A percentile compares a stretch with the other conserved stretches of the same genome.
Conservation (phyloP, 2,113 vertebrate species). For the Chinchilla lanigera region DNA sequence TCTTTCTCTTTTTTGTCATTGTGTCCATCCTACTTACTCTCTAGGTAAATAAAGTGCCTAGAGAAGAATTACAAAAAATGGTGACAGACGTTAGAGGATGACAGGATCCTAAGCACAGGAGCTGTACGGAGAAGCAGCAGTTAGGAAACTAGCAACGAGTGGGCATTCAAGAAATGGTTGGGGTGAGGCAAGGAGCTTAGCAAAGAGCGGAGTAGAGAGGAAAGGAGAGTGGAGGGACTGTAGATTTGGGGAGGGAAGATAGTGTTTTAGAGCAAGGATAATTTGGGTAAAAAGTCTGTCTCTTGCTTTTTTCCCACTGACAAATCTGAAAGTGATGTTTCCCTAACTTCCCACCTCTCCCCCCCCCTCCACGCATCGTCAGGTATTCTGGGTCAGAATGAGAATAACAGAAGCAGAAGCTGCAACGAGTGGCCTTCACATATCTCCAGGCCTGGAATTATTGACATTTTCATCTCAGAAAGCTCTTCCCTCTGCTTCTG, state of each 20-base stretch:
- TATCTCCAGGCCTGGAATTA: neutral
- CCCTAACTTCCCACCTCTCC: neutral
- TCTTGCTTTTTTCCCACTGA: neutral
- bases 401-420: neutral
- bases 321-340: neutral
- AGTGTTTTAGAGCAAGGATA: neutral
- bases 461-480: neutral
- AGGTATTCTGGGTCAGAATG: neutral
- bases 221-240: neutral
- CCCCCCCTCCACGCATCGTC: neutral
- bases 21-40: neutral
- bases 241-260: neutral
- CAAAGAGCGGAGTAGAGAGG: neutral
- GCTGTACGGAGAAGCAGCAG: neutral
- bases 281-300: neutral
- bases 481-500: neutral
- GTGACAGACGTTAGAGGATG: neutral
- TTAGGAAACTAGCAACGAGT: neutral
- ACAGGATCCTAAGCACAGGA: neutral
- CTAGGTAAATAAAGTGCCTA: too few species aligned
- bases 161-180: neutral
- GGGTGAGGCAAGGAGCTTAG: rapidly evolving
- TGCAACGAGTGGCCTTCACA: neutral
- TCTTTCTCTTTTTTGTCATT: neutral
- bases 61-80: neutral